Base-by-base conservation (phyloP, 35 echinoderm and acorn worm species). In the Apostichopus parvimensis region DNA sequence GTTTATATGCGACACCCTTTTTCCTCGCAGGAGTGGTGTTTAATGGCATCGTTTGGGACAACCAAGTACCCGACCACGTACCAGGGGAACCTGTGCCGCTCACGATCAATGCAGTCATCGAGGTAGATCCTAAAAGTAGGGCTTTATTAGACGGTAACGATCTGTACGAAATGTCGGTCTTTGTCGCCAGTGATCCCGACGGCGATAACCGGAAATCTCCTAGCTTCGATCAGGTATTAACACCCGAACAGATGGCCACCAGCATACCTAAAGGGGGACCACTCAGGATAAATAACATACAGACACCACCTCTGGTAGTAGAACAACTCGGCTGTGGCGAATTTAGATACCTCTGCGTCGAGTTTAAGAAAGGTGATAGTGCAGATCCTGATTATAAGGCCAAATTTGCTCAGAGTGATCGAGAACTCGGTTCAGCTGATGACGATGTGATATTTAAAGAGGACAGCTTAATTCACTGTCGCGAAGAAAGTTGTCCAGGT, bases 241-340 rank as follows among this genome's bases (percentile, higher is more conserved):
- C 55, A n/a, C 83, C 94, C 15, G 73, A 28, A 53, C 92, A 93
- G 82, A 90, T 93, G 6, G 65, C 73, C n/a, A 94, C 90, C 22
- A 5, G 53, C 6, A 87, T 96, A 4, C 68, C 65, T 26, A 28
- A 7, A 1, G 93, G 91, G 18, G 65, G 21, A 4, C 83, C 93
- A 15, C 72, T 96, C 18, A 70, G 88, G 21, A 56, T 96, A 6
- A 80, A 57, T 23, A 78, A 84, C 87, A 85, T 98, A 9, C 53
- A 92, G 12, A 95, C 96, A 14, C 80, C 66, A 2, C 92, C 94
- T 85, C 88, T 95, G 34, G 79, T 95, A 26, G 82, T 92, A 1
- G 96, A 92, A 11, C 81, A 92, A 17, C 80, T 98, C 14, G 96
- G 96, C 18, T 98, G 96, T 72, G 77, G 45, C n/a, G 94, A 95